Percentiles rank a stretch among this genome's conserved stretches.
Evolutionary conservation across 2,797 vertebrate species (phyloP).

Genomic region (Galagoides demidoff): DNA sequence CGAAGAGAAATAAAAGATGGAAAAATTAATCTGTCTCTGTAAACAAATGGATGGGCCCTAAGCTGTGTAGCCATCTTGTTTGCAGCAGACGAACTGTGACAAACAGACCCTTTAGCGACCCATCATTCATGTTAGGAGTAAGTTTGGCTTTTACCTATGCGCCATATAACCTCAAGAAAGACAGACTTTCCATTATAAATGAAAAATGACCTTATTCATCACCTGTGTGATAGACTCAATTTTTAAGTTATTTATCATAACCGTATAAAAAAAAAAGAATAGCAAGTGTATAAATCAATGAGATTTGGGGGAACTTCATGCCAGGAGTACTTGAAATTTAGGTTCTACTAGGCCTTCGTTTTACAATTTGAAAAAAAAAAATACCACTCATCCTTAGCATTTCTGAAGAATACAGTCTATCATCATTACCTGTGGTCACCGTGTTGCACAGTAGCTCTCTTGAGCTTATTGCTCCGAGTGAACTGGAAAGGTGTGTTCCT

Average conservation of each 20-base stretch:
- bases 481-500: not conserved
- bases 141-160: slow-evolving; percentile 50
- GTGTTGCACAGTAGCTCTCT: not conserved
- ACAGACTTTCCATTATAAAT: slow-evolving; percentile 71
- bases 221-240: slow-evolving; percentile 46
- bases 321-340: slow-evolving; percentile 14
- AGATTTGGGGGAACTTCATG: slow-evolving; percentile 7
- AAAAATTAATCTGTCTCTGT: slow-evolving; percentile 62
- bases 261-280: slow-evolving; percentile 17
- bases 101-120: slow-evolving; percentile 54
- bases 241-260: slow-evolving; percentile 72
- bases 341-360: not conserved
- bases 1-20: slow-evolving; percentile 15
- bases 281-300: not conserved
- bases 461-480: not conserved
- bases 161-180: slow-evolving; percentile 52
- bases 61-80: slow-evolving; percentile 57
- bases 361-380: slow-evolving; percentile 32
- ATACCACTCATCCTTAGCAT: not conserved
- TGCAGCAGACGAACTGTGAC: slow-evolving; percentile 42
- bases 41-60: slow-evolving; percentile 66
- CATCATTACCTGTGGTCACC: not conserved
- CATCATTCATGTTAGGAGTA: slow-evolving; percentile 62
- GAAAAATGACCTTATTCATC: slow-evolving; percentile 70
- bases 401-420: not conserved